Evolutionary conservation across 1,140 invertebrate species (phyloP).

Genomic region (Pseudomyrmex cubaensis): DNA sequence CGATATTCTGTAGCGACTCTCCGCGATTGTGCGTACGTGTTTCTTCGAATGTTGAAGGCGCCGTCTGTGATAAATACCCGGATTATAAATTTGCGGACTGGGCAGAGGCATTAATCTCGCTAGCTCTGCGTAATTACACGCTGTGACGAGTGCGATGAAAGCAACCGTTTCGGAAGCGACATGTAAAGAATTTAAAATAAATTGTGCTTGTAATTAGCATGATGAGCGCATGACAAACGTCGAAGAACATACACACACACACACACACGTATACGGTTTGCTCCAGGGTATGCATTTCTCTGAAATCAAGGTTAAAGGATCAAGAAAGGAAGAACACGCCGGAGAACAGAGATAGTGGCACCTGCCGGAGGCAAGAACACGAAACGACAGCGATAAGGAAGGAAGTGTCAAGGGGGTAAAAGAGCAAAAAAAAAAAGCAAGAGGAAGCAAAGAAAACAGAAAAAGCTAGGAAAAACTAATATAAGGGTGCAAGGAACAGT

Average conservation of each 20-base stretch:
- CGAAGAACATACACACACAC: neutral
- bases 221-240: neutral
- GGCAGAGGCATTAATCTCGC: conserved; percentile 18
- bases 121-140: neutral
- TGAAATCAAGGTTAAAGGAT: conserved; percentile 28
- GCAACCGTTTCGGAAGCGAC: neutral
- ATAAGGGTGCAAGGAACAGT: conserved; percentile 21
- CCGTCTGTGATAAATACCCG: conserved; percentile 9
- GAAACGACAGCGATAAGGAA: conserved; percentile 50
- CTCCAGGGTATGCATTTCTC: neutral
- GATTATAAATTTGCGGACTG: conserved; percentile 12
- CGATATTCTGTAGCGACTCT: neutral
- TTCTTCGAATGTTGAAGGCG: conserved; percentile 10
- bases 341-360: conserved; percentile 29
- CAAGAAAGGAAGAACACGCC: conserved; percentile 26
- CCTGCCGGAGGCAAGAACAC: conserved; percentile 42
- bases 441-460: neutral
- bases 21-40: conserved; percentile 7
- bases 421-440: neutral
- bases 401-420: conserved; percentile 36
- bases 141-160: neutral
- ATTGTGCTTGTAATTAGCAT: neutral
- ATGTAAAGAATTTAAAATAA: neutral
- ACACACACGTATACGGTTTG: neutral
- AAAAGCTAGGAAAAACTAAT: conserved; percentile 50